These are phyloP conservation scores for Aythya baeri DNA, from an alignment of 2,113 vertebrate genomes.

Conservation along the genomic window DNA sequence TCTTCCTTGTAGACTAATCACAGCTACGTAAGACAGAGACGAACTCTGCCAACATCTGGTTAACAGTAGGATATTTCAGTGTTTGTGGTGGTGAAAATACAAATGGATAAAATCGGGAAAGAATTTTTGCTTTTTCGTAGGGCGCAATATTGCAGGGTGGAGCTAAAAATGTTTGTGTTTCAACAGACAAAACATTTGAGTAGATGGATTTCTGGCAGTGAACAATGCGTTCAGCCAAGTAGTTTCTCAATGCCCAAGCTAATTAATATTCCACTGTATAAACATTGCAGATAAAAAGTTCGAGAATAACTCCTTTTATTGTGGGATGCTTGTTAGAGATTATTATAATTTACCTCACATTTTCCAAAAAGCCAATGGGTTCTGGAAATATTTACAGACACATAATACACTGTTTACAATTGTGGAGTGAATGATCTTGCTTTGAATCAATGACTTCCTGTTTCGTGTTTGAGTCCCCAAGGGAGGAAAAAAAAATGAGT, in stretches of 20 bases:
- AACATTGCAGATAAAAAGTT: slow-evolving; percentile 47
- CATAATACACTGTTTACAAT: slow-evolving; percentile 75
- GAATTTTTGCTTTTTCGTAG: neutral
- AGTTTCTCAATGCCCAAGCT: slow-evolving; percentile 54
- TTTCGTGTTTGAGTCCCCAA: slow-evolving; percentile 75
- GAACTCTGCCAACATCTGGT: neutral
- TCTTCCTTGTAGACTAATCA: neutral
- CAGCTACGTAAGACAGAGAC: neutral
- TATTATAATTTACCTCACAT: slow-evolving; percentile 50
- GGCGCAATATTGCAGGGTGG: neutral
- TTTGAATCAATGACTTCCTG: slow-evolving; percentile 81
- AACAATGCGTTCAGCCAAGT: slow-evolving; percentile 38
- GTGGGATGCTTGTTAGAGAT: slow-evolving; percentile 20
- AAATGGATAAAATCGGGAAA: neutral
- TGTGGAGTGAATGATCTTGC: slow-evolving; percentile 74
- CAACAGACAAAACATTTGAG: slow-evolving; percentile 53
- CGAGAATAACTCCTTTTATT: slow-evolving; percentile 53
- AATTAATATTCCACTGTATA: slow-evolving; percentile 61
- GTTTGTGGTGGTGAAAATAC: neutral
- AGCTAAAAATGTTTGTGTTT: slow-evolving; percentile 59
- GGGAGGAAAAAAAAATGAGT: slow-evolving; percentile 71
- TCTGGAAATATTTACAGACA: slow-evolving; percentile 78
- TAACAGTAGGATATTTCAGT: neutral
- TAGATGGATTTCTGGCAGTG: slow-evolving; percentile 26
- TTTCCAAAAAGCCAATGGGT: slow-evolving; percentile 55